Evolutionary conservation across 2,113 vertebrate species (phyloP).

Genomic region (Xiphophorus couchianus): DNA sequence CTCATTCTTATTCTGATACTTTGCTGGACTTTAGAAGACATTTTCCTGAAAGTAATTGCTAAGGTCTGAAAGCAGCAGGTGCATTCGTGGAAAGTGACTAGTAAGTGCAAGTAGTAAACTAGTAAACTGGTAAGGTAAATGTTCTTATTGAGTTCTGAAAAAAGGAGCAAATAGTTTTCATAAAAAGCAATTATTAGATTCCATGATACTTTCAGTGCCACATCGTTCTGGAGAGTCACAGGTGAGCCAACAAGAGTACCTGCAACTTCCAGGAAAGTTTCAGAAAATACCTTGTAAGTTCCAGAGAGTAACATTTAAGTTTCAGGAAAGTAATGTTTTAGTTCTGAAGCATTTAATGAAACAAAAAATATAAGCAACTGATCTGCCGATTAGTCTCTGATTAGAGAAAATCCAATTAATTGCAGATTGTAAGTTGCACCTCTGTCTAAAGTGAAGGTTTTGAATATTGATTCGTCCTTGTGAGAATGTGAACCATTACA

Average conservation of each 20-base stretch:
- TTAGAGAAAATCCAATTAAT: background rate
- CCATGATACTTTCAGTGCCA: too few relatives aligned
- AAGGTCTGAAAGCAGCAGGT: background rate
- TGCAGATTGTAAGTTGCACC: background rate
- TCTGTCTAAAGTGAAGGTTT: background rate
- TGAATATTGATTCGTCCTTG: background rate
- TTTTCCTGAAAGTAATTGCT: background rate
- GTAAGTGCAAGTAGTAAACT: too few relatives aligned
- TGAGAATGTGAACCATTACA: background rate
- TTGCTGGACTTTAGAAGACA: background rate
- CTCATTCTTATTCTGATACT: background rate
- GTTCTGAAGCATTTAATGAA: background rate
- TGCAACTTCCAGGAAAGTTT: background rate
- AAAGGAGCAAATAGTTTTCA: too few relatives aligned
- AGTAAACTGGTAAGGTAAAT: too few relatives aligned
- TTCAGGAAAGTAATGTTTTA: background rate
- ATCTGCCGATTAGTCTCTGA: too few relatives aligned
- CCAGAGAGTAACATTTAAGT: background rate
- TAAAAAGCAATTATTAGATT: too few relatives aligned
- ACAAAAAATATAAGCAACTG: background rate
- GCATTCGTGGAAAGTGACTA: too few relatives aligned
- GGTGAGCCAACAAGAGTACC: too few relatives aligned
- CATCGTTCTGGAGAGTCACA: too few relatives aligned
- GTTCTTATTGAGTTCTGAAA: too few relatives aligned
- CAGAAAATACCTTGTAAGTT: background rate